Evolutionary conservation across 2,113 vertebrate genomes (phyloP), one percentile per base, ranked within the genome.

Genomic region (Helogale parvula): DNA sequence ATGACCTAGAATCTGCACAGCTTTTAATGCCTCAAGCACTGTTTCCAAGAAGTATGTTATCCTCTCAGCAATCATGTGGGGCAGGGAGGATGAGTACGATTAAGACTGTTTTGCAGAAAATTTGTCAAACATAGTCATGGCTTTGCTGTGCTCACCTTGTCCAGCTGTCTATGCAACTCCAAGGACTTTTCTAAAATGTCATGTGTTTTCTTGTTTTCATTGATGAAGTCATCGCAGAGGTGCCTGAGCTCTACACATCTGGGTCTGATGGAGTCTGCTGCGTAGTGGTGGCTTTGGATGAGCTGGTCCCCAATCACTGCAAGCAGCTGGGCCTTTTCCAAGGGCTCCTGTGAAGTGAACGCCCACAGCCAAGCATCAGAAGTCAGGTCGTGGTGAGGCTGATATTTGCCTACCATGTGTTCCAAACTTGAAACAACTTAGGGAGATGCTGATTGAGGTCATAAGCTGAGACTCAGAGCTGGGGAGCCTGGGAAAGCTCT

Each of bases 221-320:
- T 99, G 98, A 98, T 99, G 97, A 99, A 99, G 98, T 99, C 99
- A 41, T 99, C 99, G 63, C 99, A 99, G 98, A 99, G 98, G 52
- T 99, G 98, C 89, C 99, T 99, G 90, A 99, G 99, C 98, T 99
- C 99, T 45, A 99, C 99, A 95, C 99, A 99, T 97, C 99, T 99
- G 98, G 99, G 99, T 95, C 99, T 98, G 87, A 99, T 99, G 88
- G 99, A 99, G 97, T 99, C 99, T 12, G 99, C 98, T 0, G 99
- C 99, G 16, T 99, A 99, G 98, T 99, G 99, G 95, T 99, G 99
- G 97, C 99, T 99, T 97, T 99, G 99, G 98, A 99, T 99, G 79
- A 99, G 99, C 98, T 99, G 99, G 84, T 99, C 99, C 8, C 99
- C 99, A 2, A 99, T 99, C 60, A 99, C 71, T 9, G 99, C 99